Evolutionary conservation across 2,888 invertebrate species (phyloP).

Genomic region (Drosophila ustulata): DNA sequence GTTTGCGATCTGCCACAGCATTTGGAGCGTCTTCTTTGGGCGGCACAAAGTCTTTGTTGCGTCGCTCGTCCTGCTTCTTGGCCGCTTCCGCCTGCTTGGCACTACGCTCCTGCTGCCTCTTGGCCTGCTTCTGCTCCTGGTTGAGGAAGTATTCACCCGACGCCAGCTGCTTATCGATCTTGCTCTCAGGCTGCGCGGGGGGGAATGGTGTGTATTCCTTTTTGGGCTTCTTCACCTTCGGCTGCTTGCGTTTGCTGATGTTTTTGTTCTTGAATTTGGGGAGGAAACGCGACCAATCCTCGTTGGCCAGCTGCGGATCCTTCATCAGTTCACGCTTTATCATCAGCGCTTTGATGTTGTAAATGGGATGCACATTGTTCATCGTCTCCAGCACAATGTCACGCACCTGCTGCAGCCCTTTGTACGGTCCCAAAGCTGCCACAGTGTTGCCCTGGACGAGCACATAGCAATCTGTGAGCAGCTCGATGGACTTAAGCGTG

Average conservation of each 20-base stretch:
- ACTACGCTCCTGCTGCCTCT: conserved; percentile 90
- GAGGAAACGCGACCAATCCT: conserved; percentile 98
- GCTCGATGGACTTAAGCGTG: conserved; percentile 97
- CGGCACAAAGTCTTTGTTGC: conserved; percentile 93
- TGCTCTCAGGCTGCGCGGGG: conserved; percentile 96
- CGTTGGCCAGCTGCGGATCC: conserved; percentile 95
- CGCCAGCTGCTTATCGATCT: conserved; percentile 96
- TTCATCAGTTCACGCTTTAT: conserved; percentile 97
- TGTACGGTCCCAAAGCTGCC: conserved; percentile 97
- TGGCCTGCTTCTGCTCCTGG: conserved; percentile 91
- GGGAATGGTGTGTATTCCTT: conserved; percentile 99
- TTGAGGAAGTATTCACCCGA: conserved; percentile 98
- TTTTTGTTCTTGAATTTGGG: conserved; percentile 97
- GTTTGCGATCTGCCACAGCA: conserved; percentile 54
- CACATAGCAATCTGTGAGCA: conserved; percentile 98
- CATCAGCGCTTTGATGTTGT: conserved; percentile 98
- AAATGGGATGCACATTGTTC: conserved; percentile 99
- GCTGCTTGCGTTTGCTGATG: conserved; percentile 94
- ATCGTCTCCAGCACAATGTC: conserved; percentile 98
- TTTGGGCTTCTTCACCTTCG: conserved; percentile 94
- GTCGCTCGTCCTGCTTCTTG: conserved; percentile 90
- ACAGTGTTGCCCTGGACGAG: conserved; percentile 99
- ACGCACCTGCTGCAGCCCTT: conserved; percentile 94
- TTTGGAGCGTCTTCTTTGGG: conserved; percentile 87
- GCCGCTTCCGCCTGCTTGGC: conserved; percentile 91